These are phyloP conservation scores for Myxocyprinus asiaticus DNA, from an alignment of 2,113 vertebrate species.

Conservation along the genomic window DNA sequence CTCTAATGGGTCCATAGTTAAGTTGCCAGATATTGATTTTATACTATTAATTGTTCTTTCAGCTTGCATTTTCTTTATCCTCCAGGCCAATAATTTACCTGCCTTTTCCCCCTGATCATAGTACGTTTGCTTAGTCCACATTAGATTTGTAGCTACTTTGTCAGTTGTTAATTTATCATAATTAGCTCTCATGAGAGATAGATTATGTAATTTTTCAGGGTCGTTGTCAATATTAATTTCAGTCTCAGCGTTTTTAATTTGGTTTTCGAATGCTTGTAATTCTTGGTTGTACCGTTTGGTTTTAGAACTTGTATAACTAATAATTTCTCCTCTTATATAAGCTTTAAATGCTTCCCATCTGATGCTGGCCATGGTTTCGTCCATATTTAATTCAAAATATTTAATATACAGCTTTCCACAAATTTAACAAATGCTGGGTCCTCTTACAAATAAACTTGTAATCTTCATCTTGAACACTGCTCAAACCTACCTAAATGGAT, in stretches of 20 bases:
- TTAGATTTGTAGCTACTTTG: constrained; percentile 24
- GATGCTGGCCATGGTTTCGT: background rate
- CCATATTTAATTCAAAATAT: constrained; percentile 4
- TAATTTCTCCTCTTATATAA: constrained; percentile 1
- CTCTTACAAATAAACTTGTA: background rate
- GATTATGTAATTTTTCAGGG: background rate
- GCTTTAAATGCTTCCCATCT: background rate
- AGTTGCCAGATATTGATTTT: background rate
- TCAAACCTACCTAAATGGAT: background rate
- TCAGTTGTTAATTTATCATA: constrained; percentile 36
- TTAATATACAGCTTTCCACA: background rate
- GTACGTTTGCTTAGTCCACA: constrained; percentile 26
- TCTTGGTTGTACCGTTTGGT: background rate
- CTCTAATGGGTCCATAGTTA: constrained; percentile 21
- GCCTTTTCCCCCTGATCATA: constrained; percentile 42
- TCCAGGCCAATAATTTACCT: too few species aligned
- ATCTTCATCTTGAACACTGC: background rate
- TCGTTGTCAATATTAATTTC: background rate
- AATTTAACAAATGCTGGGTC: background rate
- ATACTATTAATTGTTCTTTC: too few species aligned
- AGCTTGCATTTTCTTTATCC: too few species aligned
- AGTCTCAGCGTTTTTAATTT: background rate
- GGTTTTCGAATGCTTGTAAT: background rate
- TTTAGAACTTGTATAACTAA: background rate
- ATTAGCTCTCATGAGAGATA: background rate